Evolutionary conservation across 2,797 vertebrate species (phyloP), one percentile per base, ranked within the genome.

Genomic region (Anguilla anguilla): DNA sequence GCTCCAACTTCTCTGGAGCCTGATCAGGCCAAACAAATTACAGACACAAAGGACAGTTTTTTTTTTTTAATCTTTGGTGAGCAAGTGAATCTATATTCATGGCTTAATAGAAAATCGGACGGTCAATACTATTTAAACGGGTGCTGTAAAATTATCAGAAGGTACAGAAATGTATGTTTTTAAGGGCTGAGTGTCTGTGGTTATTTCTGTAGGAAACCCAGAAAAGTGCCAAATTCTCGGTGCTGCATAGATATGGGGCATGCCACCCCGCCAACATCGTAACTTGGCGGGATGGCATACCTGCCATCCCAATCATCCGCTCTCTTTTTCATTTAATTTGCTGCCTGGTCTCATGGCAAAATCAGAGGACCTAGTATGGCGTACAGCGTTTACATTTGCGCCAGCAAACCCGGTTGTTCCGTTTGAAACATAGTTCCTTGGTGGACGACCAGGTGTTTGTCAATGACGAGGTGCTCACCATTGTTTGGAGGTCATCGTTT

Each of bases 401-500:
- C 22, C 25, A 64, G 25, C 22, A 5, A 64, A 25, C 9, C 69
- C 1, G 6, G 31, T 31, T 35, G 31, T 10, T 31, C 13, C 31
- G 28, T 72, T 35, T 13, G 69, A 72, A n/a, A 72, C 69, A 2
- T 35, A 11, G 2, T 46, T 83, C 49, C 22, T 11, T 13, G 6
- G 49, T 46, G 39, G 77, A 17, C 13, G n/a, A 22, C n/a, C 46
- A 83, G 17, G 35, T 19, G 72, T 49, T 31, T 28, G 39, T 64
- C 9, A 55, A 53, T 51, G n/a, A 15, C 83, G 3, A 7, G 13
- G 74, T 39, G 19, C 88, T 94, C 88, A 96, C 96, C 94, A 96
- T 13, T 89, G 95, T 96, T 90, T 95, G 92, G 51, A 97, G 92
- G 85, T 95, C 94, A 0, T 96, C 93, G 0, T 94, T 95, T 49